Conservation (phyloP, 2,113 vertebrate species). For the Brachirus orientalis region DNA sequence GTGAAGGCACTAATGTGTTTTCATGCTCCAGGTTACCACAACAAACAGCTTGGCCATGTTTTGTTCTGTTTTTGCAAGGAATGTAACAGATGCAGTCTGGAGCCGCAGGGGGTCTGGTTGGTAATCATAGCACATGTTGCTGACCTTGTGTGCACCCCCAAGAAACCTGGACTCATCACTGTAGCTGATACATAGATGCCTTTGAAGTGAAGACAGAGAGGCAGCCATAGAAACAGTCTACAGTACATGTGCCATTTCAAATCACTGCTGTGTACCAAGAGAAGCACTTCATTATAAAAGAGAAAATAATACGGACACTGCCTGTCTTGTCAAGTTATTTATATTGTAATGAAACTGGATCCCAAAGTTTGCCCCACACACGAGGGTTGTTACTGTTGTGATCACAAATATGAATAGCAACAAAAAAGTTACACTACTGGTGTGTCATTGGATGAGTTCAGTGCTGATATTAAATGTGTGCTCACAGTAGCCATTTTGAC, state of each 20-base stretch:
- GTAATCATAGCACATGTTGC: conserved; percentile 68
- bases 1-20: conserved; percentile 50
- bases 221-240: conserved; percentile 16
- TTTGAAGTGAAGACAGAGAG: conserved; percentile 57
- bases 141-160: conserved; percentile 69
- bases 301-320: conserved; percentile 50
- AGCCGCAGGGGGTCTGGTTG: conserved; percentile 57
- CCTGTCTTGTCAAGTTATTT: conserved; percentile 49
- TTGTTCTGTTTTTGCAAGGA: conserved; percentile 63
- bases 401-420: conserved; percentile 35
- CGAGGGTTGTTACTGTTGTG: conserved; percentile 23
- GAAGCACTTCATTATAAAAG: conserved; percentile 53
- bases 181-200: conserved; percentile 45
- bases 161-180: conserved; percentile 50
- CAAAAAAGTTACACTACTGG: no score
- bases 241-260: conserved; percentile 31
- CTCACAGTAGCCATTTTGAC: no score
- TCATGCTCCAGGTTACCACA: conserved; percentile 70
- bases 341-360: conserved; percentile 32
- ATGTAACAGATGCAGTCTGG: conserved; percentile 72
- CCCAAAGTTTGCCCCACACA: conserved; percentile 28
- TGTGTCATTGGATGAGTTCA: no score
- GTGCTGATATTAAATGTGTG: no score
- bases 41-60: conserved; percentile 64
- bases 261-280: conserved; percentile 43